Conservation (phyloP, 1,140 invertebrate species). For the Asobara japonica region DNA sequence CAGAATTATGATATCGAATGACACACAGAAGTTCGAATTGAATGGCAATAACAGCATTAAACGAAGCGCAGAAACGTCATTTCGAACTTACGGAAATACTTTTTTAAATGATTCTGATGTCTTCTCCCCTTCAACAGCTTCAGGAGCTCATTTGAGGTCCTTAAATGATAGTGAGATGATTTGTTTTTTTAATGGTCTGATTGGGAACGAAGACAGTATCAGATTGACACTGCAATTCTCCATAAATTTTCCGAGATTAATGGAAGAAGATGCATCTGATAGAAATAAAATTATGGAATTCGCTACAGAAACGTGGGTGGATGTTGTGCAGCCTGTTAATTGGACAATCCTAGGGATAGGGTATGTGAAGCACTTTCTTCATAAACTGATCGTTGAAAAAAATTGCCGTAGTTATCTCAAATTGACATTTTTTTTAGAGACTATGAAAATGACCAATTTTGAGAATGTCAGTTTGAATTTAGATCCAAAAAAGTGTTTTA, state of each 20-base stretch:
- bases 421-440: too few relatives aligned
- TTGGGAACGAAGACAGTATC: slow-evolving; percentile 41
- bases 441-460: too few relatives aligned
- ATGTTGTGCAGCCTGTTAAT: slow-evolving; percentile 39
- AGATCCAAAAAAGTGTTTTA: too few relatives aligned
- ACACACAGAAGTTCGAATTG: not conserved
- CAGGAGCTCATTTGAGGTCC: slow-evolving; percentile 39
- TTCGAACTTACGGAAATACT: not conserved
- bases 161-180: slow-evolving; percentile 39
- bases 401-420: too few relatives aligned
- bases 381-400: too few relatives aligned
- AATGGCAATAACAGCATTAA: not conserved
- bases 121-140: not conserved
- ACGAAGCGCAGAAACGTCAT: not conserved
- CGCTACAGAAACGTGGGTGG: slow-evolving; percentile 42
- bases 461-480: too few relatives aligned
- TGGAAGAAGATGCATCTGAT: not conserved
- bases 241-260: slow-evolving; percentile 32
- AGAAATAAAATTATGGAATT: slow-evolving; percentile 43
- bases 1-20: not conserved
- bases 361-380: too few relatives aligned
- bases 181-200: slow-evolving; percentile 41
- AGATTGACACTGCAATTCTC: slow-evolving; percentile 40
- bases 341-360: not conserved
- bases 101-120: slow-evolving; percentile 6